Evolutionary conservation across 2,888 invertebrate species (phyloP).

Genomic region (Gibbula magus): DNA sequence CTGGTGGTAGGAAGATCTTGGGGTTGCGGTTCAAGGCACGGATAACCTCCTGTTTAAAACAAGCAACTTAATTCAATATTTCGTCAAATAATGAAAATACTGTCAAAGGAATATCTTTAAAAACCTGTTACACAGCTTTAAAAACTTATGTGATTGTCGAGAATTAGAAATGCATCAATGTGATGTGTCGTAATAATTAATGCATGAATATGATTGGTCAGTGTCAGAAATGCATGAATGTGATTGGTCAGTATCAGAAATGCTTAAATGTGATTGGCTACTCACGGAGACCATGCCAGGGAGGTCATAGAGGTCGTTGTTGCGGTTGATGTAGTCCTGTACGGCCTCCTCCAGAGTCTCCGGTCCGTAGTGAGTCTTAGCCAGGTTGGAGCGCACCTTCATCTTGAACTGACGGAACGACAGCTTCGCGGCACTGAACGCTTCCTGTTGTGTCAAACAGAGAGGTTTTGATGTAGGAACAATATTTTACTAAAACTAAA

Average conservation of each 20-base stretch:
- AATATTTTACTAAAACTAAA: too few relatives aligned
- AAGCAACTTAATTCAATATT: neutral
- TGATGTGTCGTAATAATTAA: too few relatives aligned
- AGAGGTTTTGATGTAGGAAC: too few relatives aligned
- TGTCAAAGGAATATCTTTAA: too few relatives aligned
- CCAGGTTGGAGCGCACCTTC: slow-evolving; percentile 73
- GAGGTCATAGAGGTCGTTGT: slow-evolving; percentile 73
- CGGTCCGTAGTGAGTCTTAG: slow-evolving; percentile 71
- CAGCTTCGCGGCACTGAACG: slow-evolving; percentile 72
- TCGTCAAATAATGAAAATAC: too few relatives aligned
- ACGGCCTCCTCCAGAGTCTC: slow-evolving; percentile 75
- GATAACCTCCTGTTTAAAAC: slow-evolving; percentile 71
- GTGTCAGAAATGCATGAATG: too few relatives aligned
- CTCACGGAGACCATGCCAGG: slow-evolving; percentile 72
- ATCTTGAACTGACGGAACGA: slow-evolving; percentile 74
- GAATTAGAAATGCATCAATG: too few relatives aligned
- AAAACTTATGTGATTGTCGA: too few relatives aligned
- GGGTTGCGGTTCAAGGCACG: slow-evolving; percentile 71
- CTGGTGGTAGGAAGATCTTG: slow-evolving; percentile 70
- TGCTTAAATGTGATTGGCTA: slow-evolving; percentile 20
- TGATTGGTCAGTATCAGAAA: too few relatives aligned
- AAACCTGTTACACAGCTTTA: too few relatives aligned
- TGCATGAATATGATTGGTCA: too few relatives aligned
- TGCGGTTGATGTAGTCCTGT: slow-evolving; percentile 75
- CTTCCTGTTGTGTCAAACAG: slow-evolving; percentile 64